Base-by-base conservation (phyloP, 2,888 invertebrate species). In the Drosophila tripunctata region DNA sequence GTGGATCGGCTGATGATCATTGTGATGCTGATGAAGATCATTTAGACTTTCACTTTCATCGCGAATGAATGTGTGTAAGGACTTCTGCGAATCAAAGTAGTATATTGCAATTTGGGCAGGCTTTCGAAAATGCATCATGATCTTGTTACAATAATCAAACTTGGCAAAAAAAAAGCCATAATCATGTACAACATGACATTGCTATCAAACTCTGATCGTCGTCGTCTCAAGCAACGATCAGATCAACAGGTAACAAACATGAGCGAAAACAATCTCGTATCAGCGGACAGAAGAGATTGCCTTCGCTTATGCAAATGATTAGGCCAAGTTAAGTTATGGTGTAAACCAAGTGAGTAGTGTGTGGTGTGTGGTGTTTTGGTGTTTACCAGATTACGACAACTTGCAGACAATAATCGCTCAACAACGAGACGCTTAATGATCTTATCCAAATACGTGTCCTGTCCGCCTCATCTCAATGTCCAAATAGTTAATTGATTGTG, bases 111-210 rank as follows among this genome's bases (percentile, higher is more conserved):
- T 80, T 71, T 77, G 62, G 78, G 85, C 81, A 64, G 78, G 85
- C 81, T 81, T 81, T 81, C 85, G 68, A 77, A 87, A 84, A 84
- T 81, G 75, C 78, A 75, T 87, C 85, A 81, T 84, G 75, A 84
- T 87, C 81, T 83, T 78, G 81, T 80, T 84, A 67, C 51, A 45
- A 60, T 69, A 78, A 87, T 87, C 85, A 81, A 84, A 84, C 45
- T 75, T 77, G 74, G 70, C 50, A 63, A 73, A 69, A 74, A 67
- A 75, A 75, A 74, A 82, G 47, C 64, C 56, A 80, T 85, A 86
- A 70, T 84, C 71, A 71, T 68, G 71, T 77, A 69, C 40, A 54
- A 52, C 70, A 63, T 63, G 71, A 63, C 51, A 66, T 70, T 44
- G 62, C 64, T 75, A 75, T 75, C 74, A 67, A 56, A 56, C 56